phyloP scores from a whole-genome alignment of 2,113 vertebrate species.

The Oryzias melastigma region DNA sequence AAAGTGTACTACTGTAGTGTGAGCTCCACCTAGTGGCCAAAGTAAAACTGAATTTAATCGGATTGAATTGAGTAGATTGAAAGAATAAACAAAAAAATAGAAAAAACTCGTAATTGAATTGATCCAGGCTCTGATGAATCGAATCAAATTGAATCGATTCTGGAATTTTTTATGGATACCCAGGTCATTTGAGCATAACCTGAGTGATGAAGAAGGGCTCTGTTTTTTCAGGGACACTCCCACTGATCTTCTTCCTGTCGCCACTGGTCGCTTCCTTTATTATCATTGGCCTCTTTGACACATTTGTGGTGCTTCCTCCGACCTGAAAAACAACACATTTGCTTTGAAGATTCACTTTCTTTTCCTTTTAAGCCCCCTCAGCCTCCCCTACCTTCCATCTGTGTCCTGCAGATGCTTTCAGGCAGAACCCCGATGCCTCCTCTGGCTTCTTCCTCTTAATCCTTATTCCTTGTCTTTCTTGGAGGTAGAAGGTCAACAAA shows the following conservation, averaged over 20 bases:
- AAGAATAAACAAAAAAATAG: too few species aligned
- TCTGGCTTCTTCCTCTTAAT: slow-evolving; percentile 66
- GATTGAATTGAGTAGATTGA: too few species aligned
- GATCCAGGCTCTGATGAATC: too few species aligned
- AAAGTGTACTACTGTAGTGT: too few species aligned
- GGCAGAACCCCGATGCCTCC: slow-evolving; percentile 41
- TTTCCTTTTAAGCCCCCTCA: not conserved
- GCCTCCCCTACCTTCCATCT: slow-evolving; percentile 74
- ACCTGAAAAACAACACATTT: slow-evolving; percentile 57
- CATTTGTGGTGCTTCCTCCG: slow-evolving; percentile 61
- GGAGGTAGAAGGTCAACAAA: slow-evolving; percentile 80
- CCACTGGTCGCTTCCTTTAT: not conserved
- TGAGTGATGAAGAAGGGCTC: slow-evolving; percentile 84
- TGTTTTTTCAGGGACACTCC: slow-evolving; percentile 18
- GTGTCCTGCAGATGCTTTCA: slow-evolving; percentile 63
- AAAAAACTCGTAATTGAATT: too few species aligned
- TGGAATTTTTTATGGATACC: too few species aligned
- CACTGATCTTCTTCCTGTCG: not conserved
- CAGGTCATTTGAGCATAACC: slow-evolving; percentile 58
- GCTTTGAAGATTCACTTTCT: not conserved
- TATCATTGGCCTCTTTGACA: slow-evolving; percentile 55
- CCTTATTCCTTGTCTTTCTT: slow-evolving; percentile 78
- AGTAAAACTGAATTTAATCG: too few species aligned
- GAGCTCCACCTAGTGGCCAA: too few species aligned
- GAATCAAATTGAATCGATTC: too few species aligned